These are phyloP conservation scores for Pygocentrus nattereri DNA, from an alignment of 2,797 vertebrate species.

Conservation along the genomic window DNA sequence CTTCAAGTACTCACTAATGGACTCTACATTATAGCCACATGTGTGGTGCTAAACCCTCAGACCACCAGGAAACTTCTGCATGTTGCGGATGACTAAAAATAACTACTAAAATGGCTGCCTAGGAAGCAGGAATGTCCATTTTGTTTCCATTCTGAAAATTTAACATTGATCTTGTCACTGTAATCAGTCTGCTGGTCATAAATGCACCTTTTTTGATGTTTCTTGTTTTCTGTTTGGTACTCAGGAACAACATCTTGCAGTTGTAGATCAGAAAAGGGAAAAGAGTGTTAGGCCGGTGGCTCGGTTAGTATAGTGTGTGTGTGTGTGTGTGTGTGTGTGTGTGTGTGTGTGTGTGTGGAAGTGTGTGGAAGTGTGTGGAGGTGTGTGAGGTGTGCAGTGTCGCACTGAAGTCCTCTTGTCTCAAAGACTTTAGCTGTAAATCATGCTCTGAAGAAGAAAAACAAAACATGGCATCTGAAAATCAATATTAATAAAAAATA, in stretches of 20 bases:
- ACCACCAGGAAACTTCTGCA: neutral
- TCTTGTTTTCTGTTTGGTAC: slow-evolving; percentile 57
- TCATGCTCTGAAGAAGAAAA: slow-evolving; percentile 71
- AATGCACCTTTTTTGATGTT: slow-evolving; percentile 64
- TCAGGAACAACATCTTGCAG: slow-evolving; percentile 70
- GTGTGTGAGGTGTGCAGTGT: slow-evolving; percentile 76
- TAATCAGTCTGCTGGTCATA: slow-evolving; percentile 45
- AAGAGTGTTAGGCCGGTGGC: slow-evolving; percentile 32
- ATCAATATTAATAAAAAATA: slow-evolving; percentile 81
- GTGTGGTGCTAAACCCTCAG: neutral
- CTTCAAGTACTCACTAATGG: too few relatives aligned
- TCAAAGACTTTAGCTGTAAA: slow-evolving; percentile 73
- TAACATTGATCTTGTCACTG: neutral
- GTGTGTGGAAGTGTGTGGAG: too few relatives aligned
- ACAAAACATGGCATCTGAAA: slow-evolving; percentile 70
- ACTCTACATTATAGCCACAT: too few relatives aligned
- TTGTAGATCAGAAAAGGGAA: slow-evolving; percentile 52
- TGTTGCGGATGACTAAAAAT: neutral
- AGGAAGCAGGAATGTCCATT: slow-evolving; percentile 3
- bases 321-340: slow-evolving; percentile 41
- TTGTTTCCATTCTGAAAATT: neutral
- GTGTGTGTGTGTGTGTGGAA: slow-evolving; percentile 62
- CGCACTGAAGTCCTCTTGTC: slow-evolving; percentile 78
- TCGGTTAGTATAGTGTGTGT: slow-evolving; percentile 42
- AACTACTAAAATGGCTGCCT: neutral